A percentile compares a stretch with the other conserved stretches of the same genome.
Conservation (phyloP, 2,888 invertebrate genomes). For the Kryphioiulus occultus region DNA sequence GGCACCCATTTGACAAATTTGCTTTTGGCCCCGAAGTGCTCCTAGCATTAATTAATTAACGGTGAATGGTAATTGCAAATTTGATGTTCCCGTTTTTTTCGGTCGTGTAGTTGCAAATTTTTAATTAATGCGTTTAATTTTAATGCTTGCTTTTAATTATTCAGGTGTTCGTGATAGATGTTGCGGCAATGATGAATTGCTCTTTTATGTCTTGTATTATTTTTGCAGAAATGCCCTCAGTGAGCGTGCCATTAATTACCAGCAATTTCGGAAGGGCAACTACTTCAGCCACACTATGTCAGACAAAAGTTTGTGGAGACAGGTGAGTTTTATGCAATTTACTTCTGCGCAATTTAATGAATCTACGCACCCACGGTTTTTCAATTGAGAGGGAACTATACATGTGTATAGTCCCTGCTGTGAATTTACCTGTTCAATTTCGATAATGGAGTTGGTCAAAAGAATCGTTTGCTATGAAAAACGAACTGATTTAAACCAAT, state of each 20-base stretch:
- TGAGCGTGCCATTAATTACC: slow-evolving; percentile 27
- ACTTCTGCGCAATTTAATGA: too few relatives aligned
- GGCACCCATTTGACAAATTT: neutral
- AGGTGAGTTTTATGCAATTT: slow-evolving; percentile 56
- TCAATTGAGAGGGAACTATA: too few relatives aligned
- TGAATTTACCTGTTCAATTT: too few relatives aligned
- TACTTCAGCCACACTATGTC: neutral
- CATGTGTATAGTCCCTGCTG: too few relatives aligned
- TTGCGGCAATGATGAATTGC: neutral
- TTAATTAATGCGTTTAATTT: slow-evolving; percentile 9
- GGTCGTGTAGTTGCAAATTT: slow-evolving; percentile 6
- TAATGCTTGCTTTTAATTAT: neutral
- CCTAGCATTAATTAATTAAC: neutral
- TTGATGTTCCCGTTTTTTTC: neutral
- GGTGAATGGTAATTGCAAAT: neutral
- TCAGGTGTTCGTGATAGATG: neutral
- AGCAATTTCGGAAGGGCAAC: neutral
- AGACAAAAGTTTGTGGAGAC: slow-evolving; percentile 80
- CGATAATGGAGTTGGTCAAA: neutral
- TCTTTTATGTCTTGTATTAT: neutral
- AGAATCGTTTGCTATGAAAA: neutral
- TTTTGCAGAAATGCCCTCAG: slow-evolving; percentile 35
- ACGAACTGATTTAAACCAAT: neutral
- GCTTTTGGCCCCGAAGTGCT: neutral
- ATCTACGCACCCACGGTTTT: too few relatives aligned